phyloP scores from a whole-genome alignment of 2,113 vertebrate genomes.

The Hippolais icterina region DNA sequence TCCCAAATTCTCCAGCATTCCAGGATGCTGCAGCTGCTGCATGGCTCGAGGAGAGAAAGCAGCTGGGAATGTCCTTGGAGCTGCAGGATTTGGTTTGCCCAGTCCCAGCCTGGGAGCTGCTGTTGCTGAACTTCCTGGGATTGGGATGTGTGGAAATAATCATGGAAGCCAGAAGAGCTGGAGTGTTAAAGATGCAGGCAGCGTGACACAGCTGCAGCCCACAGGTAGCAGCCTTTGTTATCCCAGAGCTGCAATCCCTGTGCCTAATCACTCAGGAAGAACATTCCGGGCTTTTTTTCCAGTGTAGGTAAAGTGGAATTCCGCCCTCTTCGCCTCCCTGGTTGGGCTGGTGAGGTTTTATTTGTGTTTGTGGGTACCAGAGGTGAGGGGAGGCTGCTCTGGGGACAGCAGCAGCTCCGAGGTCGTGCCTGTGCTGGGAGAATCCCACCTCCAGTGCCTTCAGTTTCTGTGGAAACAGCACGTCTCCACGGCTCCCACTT shows the following conservation, averaged over 20 bases:
- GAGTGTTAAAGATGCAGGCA: too few relatives aligned
- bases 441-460: not conserved
- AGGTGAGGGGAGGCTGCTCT: not conserved
- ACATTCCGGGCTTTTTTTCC: not conserved
- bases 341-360: not conserved
- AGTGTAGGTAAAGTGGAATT: rapidly evolving
- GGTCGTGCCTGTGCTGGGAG: not conserved
- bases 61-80: not conserved
- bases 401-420: not conserved
- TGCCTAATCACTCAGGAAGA: not conserved
- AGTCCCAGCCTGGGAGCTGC: not conserved
- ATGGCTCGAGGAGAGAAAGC: not conserved
- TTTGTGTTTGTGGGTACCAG: not conserved
- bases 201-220: not conserved
- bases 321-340: not conserved
- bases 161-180: rapidly evolving
- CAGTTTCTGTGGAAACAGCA: conserved; percentile 68
- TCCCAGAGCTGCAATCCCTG: not conserved
- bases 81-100: not conserved
- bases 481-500: not conserved
- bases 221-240: not conserved
- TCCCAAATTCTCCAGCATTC: not conserved
- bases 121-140: rapidly evolving
- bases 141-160: rapidly evolving
- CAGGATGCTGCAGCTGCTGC: rapidly evolving